Base-by-base conservation (phyloP, 2,113 vertebrate genomes). In the Grantiella picta region DNA sequence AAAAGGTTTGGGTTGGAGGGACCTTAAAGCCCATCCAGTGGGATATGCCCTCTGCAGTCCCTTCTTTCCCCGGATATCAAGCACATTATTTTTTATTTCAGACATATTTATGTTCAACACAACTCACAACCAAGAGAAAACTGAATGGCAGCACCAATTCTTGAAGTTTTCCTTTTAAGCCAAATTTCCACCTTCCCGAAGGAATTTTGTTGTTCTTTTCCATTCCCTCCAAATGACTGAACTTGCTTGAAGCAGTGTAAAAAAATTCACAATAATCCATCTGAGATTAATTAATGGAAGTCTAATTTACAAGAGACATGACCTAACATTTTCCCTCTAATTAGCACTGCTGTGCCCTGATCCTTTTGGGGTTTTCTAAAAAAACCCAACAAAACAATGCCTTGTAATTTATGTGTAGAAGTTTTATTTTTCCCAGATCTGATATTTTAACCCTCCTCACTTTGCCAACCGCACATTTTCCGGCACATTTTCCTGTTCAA, bases 11-110 rank as follows among this genome's bases (percentile, higher is more conserved):
- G 49, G 28, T 2, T 53, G 49, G 24, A 40, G 3, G 66, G 35
- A 70, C 28, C 8, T 5, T 0, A 31, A 7, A 53, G 5, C 8
- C 14, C 68, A 23, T 0, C 27, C 49, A 23, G 10, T 52, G 36
- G 59, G 59, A 61, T 38, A 14, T 29, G 64, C 44, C 64, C 64
- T 66, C 64, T 47, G 42, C 64, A n/a, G 23, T 14, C 44, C 31
- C 42, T 47, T 22, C 71, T 45, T 11, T 10, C 52, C 25, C 38
- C 27, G 25, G n/a, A 56, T 70, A 61, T 17, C 64, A 76, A 23
- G 22, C 15, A 64, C 11, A 16, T 24, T 33, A 28, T 16, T 64
- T 24, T 64, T 73, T 59, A 75, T 5, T 1, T n/a, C 47, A 60
- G 35, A 56, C 2, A 0, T 15, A 50, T 28, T 44, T 70, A 16